Evolutionary conservation across 2,888 invertebrate species (phyloP).

Genomic region (Tanypteryx hageni): DNA sequence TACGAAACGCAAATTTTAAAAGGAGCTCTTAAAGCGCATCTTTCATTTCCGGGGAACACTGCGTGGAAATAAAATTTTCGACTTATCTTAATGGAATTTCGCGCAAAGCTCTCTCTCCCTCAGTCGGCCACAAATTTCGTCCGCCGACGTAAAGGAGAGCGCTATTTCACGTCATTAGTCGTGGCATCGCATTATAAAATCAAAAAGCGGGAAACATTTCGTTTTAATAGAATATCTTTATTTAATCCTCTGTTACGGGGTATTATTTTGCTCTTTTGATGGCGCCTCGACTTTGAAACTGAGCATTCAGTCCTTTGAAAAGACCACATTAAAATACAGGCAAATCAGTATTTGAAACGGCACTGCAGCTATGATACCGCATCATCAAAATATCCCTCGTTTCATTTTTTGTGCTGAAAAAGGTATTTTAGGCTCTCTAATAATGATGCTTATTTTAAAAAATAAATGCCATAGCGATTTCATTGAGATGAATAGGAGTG

Average conservation of each 20-base stretch:
- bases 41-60: not conserved
- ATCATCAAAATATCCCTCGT: no score
- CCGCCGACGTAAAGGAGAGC: not conserved
- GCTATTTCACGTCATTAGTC: not conserved
- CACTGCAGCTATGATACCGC: no score
- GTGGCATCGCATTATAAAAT: not conserved
- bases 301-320: no score
- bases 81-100: constrained; percentile 31
- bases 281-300: not conserved
- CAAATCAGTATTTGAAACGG: no score
- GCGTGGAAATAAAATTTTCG: constrained; percentile 12
- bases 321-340: no score
- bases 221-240: not conserved
- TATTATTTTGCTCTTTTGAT: not conserved
- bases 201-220: not conserved
- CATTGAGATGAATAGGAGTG: no score
- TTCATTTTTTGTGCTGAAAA: no score
- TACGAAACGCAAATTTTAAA: not conserved
- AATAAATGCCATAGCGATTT: no score
- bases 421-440: no score
- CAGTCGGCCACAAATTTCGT: not conserved
- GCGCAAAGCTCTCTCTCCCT: not conserved
- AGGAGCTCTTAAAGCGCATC: constrained; percentile 25
- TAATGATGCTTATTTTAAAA: no score
- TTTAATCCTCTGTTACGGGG: not conserved